Percentiles rank a stretch among this genome's conserved stretches.
phyloP scores from a whole-genome alignment of 1,140 invertebrate species.

The Anastatus disparis region DNA sequence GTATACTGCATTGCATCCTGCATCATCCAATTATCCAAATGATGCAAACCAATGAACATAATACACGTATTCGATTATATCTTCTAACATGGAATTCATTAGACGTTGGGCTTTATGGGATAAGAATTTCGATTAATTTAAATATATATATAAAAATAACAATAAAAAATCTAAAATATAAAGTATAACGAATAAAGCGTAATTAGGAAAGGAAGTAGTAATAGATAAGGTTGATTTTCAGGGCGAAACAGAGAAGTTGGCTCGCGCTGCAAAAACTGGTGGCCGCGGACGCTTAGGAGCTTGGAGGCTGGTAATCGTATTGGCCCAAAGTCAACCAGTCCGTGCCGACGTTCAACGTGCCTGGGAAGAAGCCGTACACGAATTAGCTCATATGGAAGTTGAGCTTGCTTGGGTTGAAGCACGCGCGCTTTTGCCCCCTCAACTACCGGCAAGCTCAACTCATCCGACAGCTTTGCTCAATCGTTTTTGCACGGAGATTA shows the following conservation, averaged over 20 bases:
- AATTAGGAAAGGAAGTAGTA: no score
- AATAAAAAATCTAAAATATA: no score
- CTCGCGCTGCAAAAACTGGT: not conserved
- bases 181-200: no score
- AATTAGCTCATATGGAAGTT: slow-evolving; percentile 57
- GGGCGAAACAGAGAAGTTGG: slow-evolving; percentile 13
- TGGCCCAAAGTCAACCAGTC: slow-evolving; percentile 59
- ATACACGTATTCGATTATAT: no score
- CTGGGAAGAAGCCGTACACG: slow-evolving; percentile 61
- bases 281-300: slow-evolving; percentile 29
- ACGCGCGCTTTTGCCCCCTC: slow-evolving; percentile 40
- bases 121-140: no score
- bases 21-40: no score
- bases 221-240: no score
- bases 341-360: slow-evolving; percentile 58
- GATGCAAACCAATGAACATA: no score
- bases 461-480: slow-evolving; percentile 61
- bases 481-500: slow-evolving; percentile 61
- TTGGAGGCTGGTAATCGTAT: slow-evolving; percentile 60
- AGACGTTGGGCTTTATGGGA: no score
- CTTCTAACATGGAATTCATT: no score
- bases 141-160: no score
- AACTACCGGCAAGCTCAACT: slow-evolving; percentile 50
- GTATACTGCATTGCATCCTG: no score
- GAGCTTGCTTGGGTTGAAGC: slow-evolving; percentile 62